Percentiles rank a stretch among this genome's conserved stretches.
phyloP scores from a whole-genome alignment of 2,797 vertebrate species.

The Rhabdomys pumilio region DNA sequence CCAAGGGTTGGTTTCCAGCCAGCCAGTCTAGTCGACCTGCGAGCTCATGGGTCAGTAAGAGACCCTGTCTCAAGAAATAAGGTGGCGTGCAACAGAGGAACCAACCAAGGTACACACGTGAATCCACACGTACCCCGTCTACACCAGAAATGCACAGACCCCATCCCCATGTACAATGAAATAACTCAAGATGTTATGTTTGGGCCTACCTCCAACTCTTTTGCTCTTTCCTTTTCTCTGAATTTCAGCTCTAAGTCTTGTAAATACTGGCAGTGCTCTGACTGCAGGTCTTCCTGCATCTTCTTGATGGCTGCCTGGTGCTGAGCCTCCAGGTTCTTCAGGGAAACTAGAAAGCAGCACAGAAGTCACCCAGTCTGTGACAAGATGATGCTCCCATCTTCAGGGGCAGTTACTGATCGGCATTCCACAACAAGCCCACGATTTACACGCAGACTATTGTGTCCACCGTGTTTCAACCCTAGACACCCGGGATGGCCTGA shows the following conservation, averaged over 20 bases:
- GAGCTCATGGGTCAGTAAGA: background rate
- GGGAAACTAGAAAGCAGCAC: constrained; percentile 49
- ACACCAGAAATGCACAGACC: background rate
- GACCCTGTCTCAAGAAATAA: background rate
- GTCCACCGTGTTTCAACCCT: background rate
- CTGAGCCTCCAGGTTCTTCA: constrained; percentile 88
- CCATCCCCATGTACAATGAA: background rate
- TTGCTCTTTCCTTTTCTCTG: constrained; percentile 89
- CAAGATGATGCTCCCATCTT: background rate
- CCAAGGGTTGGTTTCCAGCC: background rate
- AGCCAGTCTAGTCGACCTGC: background rate
- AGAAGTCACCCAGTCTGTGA: background rate
- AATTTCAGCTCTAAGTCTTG: constrained; percentile 86
- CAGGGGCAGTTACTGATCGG: background rate
- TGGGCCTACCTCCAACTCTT: constrained; percentile 91
- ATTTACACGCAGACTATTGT: background rate
- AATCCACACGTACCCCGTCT: background rate
- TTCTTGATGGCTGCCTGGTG: constrained; percentile 88
- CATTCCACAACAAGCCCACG: background rate
- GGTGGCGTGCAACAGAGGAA: background rate
- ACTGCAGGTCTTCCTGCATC: constrained; percentile 86
- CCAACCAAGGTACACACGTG: background rate
- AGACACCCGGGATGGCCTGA: background rate
- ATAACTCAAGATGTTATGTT: background rate
- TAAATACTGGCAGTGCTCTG: constrained; percentile 87